These are phyloP conservation scores for Dryomyza anilis DNA, from an alignment of 2,888 invertebrate species.

Conservation along the genomic window DNA sequence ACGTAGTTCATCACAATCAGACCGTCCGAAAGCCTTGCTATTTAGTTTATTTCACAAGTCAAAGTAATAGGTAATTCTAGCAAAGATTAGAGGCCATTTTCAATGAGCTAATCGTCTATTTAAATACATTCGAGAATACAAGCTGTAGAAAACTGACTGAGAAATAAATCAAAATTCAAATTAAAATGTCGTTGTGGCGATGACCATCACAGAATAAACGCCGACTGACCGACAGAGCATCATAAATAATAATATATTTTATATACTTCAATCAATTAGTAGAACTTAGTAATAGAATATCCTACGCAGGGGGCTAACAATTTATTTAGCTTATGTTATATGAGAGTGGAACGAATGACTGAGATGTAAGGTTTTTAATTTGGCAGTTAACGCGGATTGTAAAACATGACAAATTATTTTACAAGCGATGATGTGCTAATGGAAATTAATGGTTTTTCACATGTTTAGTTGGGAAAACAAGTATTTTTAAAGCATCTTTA, in stretches of 20 bases:
- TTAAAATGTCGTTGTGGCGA: background rate
- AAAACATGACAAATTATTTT: background rate
- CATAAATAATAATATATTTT: too few species aligned
- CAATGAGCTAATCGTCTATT: too few species aligned
- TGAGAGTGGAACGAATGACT: background rate
- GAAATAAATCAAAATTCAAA: slow-evolving; percentile 5
- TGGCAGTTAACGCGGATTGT: too few species aligned
- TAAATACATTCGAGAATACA: slow-evolving; percentile 8
- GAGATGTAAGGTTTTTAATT: background rate
- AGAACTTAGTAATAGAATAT: too few species aligned
- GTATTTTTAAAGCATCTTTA: too few species aligned
- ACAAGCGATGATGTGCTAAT: background rate
- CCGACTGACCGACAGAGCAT: too few species aligned
- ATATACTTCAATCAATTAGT: too few species aligned
- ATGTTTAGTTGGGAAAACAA: too few species aligned
- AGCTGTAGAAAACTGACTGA: background rate
- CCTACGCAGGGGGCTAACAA: too few species aligned
- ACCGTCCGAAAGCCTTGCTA: background rate
- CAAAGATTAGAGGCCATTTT: too few species aligned
- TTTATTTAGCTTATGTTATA: background rate
- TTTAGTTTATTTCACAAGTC: background rate
- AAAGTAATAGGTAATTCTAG: slow-evolving; percentile 6
- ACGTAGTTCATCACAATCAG: background rate
- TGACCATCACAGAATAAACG: too few species aligned
- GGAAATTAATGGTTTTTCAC: too few species aligned